Evolutionary conservation across 1,140 invertebrate genomes (phyloP).

Genomic region (Tetramorium alpestre): DNA sequence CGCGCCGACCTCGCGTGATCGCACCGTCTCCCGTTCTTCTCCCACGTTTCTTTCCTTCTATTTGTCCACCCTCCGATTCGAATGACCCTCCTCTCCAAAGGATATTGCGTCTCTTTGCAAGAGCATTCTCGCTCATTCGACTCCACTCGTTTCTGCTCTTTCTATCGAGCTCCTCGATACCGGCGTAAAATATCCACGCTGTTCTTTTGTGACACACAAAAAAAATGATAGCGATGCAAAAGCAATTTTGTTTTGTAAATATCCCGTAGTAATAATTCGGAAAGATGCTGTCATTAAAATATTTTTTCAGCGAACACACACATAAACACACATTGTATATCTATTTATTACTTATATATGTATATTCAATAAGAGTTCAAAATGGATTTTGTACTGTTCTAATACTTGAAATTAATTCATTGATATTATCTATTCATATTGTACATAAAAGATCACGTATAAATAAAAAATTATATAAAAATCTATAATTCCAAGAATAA

Average conservation of each 20-base stretch:
- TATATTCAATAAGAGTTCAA: not conserved
- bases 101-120: slow-evolving; percentile 51
- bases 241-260: slow-evolving; percentile 32
- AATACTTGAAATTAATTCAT: not conserved
- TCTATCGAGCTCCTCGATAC: not conserved
- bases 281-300: not conserved
- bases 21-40: not conserved
- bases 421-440: not conserved
- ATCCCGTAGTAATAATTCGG: not conserved
- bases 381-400: not conserved
- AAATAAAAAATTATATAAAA: not conserved
- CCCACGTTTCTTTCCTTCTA: slow-evolving; percentile 14
- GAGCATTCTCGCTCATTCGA: slow-evolving; percentile 27
- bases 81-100: slow-evolving; percentile 33
- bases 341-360: not conserved
- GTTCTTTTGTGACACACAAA: not conserved
- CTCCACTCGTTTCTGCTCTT: slow-evolving; percentile 3
- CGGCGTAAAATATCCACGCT: slow-evolving; percentile 29
- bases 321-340: too few species aligned
- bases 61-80: slow-evolving; percentile 49
- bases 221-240: not conserved
- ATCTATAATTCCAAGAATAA: not conserved
- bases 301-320: not conserved
- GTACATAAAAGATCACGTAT: not conserved
- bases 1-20: slow-evolving; percentile 45